Evolutionary conservation across 2,888 invertebrate species (phyloP).

Genomic region (Beris morrisii): DNA sequence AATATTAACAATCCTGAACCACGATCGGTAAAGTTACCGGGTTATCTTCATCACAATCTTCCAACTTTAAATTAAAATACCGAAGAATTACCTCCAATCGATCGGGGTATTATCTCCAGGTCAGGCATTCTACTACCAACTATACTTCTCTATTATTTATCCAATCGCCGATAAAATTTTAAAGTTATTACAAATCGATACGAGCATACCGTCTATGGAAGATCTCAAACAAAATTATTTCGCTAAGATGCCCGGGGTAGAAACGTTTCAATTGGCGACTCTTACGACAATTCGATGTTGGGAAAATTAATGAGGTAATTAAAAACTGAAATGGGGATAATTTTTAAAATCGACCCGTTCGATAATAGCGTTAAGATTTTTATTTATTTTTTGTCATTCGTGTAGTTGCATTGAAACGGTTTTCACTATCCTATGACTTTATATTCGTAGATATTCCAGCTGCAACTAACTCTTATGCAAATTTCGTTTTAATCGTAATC

Average conservation of each 20-base stretch:
- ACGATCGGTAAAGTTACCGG: conserved; percentile 12
- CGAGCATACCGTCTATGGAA: not conserved
- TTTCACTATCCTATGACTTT: not conserved
- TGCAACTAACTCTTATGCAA: conserved; percentile 9
- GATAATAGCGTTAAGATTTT: not conserved
- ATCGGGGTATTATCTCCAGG: not conserved
- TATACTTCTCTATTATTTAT: conserved; percentile 8
- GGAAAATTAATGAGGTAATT: not conserved
- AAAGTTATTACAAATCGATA: conserved; percentile 26
- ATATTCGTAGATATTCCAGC: not conserved
- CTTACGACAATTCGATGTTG: not conserved
- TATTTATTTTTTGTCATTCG: not conserved
- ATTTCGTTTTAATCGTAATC: not conserved
- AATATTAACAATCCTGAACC: conserved; percentile 11
- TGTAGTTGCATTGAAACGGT: not conserved
- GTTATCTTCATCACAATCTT: conserved; percentile 13
- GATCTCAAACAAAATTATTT: conserved; percentile 1
- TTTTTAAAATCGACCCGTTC: too few relatives aligned
- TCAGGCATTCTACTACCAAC: not conserved
- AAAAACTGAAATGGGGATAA: not conserved
- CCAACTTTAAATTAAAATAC: conserved; percentile 25
- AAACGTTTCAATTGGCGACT: conserved; percentile 13
- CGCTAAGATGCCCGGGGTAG: not conserved
- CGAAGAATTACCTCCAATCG: conserved; percentile 10
- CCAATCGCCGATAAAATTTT: conserved; percentile 22